Conservation (phyloP, 35 echinoderm and acorn worm genomes). For the Lytechinus pictus region DNA sequence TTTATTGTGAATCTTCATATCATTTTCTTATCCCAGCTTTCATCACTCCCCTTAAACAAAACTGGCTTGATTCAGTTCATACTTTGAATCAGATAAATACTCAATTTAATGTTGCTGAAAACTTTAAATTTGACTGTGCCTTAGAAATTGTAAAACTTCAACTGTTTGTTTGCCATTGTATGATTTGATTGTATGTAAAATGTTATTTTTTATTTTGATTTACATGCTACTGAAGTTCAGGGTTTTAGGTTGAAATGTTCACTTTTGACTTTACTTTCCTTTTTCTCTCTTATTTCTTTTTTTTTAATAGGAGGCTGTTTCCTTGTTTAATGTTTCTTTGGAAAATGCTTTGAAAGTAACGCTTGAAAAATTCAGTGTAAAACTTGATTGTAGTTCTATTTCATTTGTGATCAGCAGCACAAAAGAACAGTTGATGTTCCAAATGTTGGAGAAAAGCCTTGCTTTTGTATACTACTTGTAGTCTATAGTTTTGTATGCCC, state of each 20-base stretch:
- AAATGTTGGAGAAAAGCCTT: not conserved
- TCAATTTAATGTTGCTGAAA: not conserved
- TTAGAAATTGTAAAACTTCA: not conserved
- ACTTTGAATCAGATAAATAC: not conserved
- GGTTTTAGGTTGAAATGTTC: not conserved
- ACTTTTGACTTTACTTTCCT: not conserved
- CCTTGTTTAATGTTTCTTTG: not conserved
- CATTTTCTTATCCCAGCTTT: not conserved
- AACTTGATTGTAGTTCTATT: not conserved
- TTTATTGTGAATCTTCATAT: not conserved
- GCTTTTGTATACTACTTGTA: slow-evolving; percentile 13
- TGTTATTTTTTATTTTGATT: not conserved
- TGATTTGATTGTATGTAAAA: not conserved
- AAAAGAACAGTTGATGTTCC: not conserved
- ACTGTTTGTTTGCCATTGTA: not conserved
- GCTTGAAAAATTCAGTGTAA: not conserved
- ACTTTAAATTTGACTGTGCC: not conserved
- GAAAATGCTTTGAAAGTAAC: not conserved
- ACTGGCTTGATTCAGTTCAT: not conserved
- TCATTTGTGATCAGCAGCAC: not conserved
- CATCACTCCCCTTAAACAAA: not conserved
- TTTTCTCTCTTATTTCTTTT: not conserved
- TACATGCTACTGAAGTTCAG: not conserved
- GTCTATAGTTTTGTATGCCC: not conserved
- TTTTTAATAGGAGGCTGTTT: not conserved